Base-by-base conservation (phyloP, 2,797 vertebrate genomes). In the Urocyon cinereoargenteus region DNA sequence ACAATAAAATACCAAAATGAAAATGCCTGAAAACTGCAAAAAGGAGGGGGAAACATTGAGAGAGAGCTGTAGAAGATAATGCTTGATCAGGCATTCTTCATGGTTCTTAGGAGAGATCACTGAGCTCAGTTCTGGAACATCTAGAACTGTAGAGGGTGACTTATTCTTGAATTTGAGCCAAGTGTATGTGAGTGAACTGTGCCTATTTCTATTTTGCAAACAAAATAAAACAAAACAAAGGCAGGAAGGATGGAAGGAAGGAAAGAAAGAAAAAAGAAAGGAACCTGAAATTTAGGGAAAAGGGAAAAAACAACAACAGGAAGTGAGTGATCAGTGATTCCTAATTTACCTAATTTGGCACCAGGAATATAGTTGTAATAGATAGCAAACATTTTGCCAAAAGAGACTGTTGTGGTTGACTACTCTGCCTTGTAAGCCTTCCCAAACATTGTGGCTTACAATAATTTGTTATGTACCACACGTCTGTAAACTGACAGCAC, bases 151-250 rank as follows among this genome's bases (percentile, higher is more conserved):
- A 77, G 64, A 72, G 72, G 84, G 21, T 97, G 62, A 90, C 26
- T 96, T 94, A 75, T 49, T 96, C 9, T 51, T 94, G 85, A 93
- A 21, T 87, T 49, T 83, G 79, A 79, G 61, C 36, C 91, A 97
- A 92, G 13, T 24, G 3, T 36, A 75, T n/a, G 12, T 83, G 57
- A 90, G 45, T 26, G n/a, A 90, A 78, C 34, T 89, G 40, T 7
- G 90, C 13, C 31, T 94, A 51, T 28, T 89, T 96, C 12, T 87
- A 16, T 61, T 86, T 55, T 19, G 28, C 15, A 45, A 45, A 86
- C 28, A 22, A 70, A 31, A 92, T 40, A 36, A 75, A 73, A 55
- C 77, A 57, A 61, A 61, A 75, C 6, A 61, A 88, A 21, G 2
- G 26, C 1, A 40, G 2, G 12, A 18, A 55, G 3, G 18, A 5